Percentiles rank a stretch among this genome's conserved stretches.
Evolutionary conservation across 1,140 invertebrate genomes (phyloP).

Genomic region (Chymomyza costata): DNA sequence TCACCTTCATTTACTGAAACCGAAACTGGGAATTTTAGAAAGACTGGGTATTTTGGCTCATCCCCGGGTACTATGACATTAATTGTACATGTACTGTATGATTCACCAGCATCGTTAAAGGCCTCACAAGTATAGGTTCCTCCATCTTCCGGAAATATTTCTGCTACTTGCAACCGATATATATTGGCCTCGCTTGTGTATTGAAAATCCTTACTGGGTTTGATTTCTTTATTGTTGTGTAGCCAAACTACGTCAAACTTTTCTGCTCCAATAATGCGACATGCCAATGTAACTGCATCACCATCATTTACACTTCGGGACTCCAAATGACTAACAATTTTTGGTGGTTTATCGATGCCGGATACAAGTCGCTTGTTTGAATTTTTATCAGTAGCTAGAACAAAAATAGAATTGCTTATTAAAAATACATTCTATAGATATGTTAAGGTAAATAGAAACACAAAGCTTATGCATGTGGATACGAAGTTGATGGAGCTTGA

Average conservation of each 20-base stretch:
- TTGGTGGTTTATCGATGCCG: constrained; percentile 82
- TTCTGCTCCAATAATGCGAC: constrained; percentile 89
- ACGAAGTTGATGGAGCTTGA: too few species aligned
- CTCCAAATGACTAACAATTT: constrained; percentile 88
- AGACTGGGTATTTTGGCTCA: constrained; percentile 87
- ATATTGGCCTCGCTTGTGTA: constrained; percentile 93
- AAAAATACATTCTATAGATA: constrained; percentile 3
- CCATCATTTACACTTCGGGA: constrained; percentile 90
- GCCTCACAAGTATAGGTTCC: constrained; percentile 97
- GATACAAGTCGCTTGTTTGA: constrained; percentile 76
- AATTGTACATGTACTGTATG: constrained; percentile 92
- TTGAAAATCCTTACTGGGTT: constrained; percentile 96
- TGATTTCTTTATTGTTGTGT: constrained; percentile 97
- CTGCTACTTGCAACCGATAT: constrained; percentile 92
- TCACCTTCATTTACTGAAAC: constrained; percentile 89
- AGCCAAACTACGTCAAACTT: constrained; percentile 96
- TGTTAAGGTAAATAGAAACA: too few species aligned
- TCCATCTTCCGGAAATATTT: constrained; percentile 92
- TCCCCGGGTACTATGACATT: constrained; percentile 91
- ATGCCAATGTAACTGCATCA: constrained; percentile 88
- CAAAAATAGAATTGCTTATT: too few species aligned
- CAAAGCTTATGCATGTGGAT: too few species aligned
- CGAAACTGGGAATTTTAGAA: constrained; percentile 92
- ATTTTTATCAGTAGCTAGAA: constrained; percentile 80
- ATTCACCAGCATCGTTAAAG: constrained; percentile 95